These are phyloP conservation scores for Esperia sulphurella DNA, from an alignment of 2,888 invertebrate species.

Conservation along the genomic window DNA sequence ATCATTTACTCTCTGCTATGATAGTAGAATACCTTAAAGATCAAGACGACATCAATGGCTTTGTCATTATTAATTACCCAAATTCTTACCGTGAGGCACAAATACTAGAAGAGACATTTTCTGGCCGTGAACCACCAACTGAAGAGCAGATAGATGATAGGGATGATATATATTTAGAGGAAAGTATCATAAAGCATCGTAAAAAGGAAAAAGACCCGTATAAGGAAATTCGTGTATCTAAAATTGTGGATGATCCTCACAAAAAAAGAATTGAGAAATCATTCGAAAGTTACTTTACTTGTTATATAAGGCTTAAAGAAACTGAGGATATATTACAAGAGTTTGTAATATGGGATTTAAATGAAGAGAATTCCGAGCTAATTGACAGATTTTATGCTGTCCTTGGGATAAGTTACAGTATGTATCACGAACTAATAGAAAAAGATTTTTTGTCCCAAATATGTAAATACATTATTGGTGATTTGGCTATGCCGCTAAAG, in stretches of 20 bases:
- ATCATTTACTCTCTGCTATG: slow-evolving; percentile 77
- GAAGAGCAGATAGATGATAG: slow-evolving; percentile 47
- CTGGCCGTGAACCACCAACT: slow-evolving; percentile 70
- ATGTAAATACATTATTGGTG: slow-evolving; percentile 68
- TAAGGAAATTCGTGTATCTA: slow-evolving; percentile 62
- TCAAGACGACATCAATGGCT: slow-evolving; percentile 70
- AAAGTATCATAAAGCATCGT: slow-evolving; percentile 53
- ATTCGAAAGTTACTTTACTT: slow-evolving; percentile 78
- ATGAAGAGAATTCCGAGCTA: slow-evolving; percentile 62
- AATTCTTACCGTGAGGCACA: slow-evolving; percentile 77
- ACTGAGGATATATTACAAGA: slow-evolving; percentile 63
- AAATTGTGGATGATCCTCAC: slow-evolving; percentile 73
- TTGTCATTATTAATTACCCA: slow-evolving; percentile 83
- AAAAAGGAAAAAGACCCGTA: slow-evolving; percentile 55
- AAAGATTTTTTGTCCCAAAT: slow-evolving; percentile 71
- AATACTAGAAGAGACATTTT: slow-evolving; percentile 79
- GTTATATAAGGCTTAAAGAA: slow-evolving; percentile 72
- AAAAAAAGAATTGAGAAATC: slow-evolving; percentile 42
- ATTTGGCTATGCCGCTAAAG: slow-evolving; percentile 47
- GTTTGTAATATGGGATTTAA: slow-evolving; percentile 58
- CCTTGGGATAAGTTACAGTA: slow-evolving; percentile 77
- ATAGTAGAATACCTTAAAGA: slow-evolving; percentile 80
- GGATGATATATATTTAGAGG: slow-evolving; percentile 64
- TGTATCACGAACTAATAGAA: slow-evolving; percentile 79
- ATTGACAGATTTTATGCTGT: slow-evolving; percentile 80